Evolutionary conservation across 92 coral and sea anemone genomes (phyloP).

Genomic region (Epizoanthus scotinus): DNA sequence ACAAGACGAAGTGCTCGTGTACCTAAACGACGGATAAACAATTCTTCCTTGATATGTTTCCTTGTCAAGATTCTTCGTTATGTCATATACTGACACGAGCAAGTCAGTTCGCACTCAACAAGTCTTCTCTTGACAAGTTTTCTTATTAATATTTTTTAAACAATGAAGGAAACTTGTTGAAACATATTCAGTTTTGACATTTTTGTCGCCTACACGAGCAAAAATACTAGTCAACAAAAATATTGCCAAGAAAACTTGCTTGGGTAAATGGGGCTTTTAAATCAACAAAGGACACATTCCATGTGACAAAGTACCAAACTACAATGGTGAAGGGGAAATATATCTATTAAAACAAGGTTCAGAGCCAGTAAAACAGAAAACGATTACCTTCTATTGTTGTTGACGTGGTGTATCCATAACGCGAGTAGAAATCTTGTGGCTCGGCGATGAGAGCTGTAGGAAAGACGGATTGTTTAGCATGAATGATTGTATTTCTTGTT

Average conservation of each 20-base stretch:
- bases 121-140: too few relatives aligned
- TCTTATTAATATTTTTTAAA: too few relatives aligned
- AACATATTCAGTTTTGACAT: too few relatives aligned
- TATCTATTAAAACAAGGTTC: background rate
- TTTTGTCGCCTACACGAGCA: background rate
- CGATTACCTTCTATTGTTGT: slow-evolving; percentile 10
- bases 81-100: too few relatives aligned
- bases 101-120: too few relatives aligned
- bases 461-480: slow-evolving; percentile 2
- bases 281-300: slow-evolving; percentile 6
- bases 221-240: background rate
- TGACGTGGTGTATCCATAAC: background rate
- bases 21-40: too few relatives aligned
- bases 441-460: slow-evolving; percentile 3
- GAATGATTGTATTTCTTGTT: too few relatives aligned
- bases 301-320: background rate
- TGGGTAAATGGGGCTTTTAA: background rate
- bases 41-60: too few relatives aligned
- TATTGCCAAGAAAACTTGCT: background rate
- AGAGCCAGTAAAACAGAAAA: background rate
- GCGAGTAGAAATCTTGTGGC: slow-evolving; percentile 10
- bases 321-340: background rate
- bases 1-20: too few relatives aligned
- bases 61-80: too few relatives aligned
- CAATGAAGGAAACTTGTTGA: too few relatives aligned